These are phyloP conservation scores for Ephestia elutella DNA, from an alignment of 1,140 invertebrate genomes.

Conservation along the genomic window DNA sequence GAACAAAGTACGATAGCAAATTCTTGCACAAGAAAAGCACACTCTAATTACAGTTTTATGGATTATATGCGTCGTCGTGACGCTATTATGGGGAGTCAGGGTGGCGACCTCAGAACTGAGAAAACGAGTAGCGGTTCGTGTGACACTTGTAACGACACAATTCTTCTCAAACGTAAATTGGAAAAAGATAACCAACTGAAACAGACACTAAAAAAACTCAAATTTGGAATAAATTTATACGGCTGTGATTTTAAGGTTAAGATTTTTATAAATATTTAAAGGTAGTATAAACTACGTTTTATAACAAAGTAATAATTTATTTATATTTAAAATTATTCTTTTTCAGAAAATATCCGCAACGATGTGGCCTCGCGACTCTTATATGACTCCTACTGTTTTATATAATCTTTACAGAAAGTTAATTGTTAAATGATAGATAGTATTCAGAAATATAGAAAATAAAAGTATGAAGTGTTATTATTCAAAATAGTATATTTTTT, in stretches of 20 bases:
- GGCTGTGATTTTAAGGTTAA: conserved; percentile 67
- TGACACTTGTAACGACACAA: conserved; percentile 49
- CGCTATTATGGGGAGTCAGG: conserved; percentile 7
- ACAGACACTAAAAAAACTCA: conserved; percentile 54
- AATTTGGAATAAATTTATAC: conserved; percentile 63
- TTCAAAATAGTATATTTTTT: conserved; percentile 3
- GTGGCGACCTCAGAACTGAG: not conserved
- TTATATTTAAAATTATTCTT: conserved; percentile 7
- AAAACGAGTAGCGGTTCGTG: conserved; percentile 22
- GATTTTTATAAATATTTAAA: not conserved
- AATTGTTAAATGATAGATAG: conserved; percentile 44
- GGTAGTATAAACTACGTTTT: not conserved
- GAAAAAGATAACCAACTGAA: conserved; percentile 34
- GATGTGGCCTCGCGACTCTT: conserved; percentile 48
- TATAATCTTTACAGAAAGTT: conserved; percentile 59
- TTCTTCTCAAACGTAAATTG: conserved; percentile 41
- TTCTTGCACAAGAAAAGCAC: conserved; percentile 7
- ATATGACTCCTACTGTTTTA: conserved; percentile 54
- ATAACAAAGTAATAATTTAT: conserved; percentile 1
- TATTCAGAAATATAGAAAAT: not conserved
- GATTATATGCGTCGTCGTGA: conserved; percentile 51
- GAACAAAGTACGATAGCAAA: conserved; percentile 13
- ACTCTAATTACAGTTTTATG: conserved; percentile 46
- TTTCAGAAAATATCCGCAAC: conserved; percentile 60
- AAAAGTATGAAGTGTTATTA: not conserved